Evolutionary conservation across 2,888 invertebrate species (phyloP), one percentile per base, ranked within the genome.

Genomic region (Reticulitermes lucifugus): DNA sequence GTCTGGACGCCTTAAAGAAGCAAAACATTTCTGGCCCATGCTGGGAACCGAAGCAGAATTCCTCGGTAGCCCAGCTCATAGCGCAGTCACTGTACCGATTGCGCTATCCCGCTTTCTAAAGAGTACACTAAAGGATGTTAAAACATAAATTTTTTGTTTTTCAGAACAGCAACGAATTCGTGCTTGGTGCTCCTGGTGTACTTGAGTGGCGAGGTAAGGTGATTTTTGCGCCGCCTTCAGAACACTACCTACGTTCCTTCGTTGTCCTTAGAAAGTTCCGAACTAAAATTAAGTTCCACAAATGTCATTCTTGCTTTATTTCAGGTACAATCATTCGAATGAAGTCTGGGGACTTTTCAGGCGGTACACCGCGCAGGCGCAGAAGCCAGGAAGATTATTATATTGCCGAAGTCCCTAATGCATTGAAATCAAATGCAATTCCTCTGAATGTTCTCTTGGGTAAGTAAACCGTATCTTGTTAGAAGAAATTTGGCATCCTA

Each of bases 101-200:
- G 35, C 35, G 35, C 35, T 35, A 35, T 35, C 35, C 35, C 35
- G 35, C 35, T 35, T 35, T 35, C 51, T 9, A 51, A 9, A 51
- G 51, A 7, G 12, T 55, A 18, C 14, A 1, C 14, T 5, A 55
- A 55, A 6, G 12, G 9, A 46, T 12, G 1, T 46, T 25, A 25
- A 25, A 46, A 12, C 9, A 1, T 46, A 12, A 0, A 6, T 46
- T 46, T 65, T 65, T 65, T n/a, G 9, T 21, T 25, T 55, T 71
- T 35, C 79, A 46, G 83, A 60, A 41, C 73, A 87, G 88, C 51
- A 90, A 90, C 55, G 91, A 91, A 83, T 87, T 94, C n/a, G 89
- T 94, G 12, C 88, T 94, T 25, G 94, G 94, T 5, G 93, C 94
- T 0, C 94, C 94, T 3, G 94, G 94, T 14, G 77, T 83, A 9